These are phyloP conservation scores for Lumbricus terrestris DNA, from an alignment of 2,888 invertebrate genomes.

Conservation along the genomic window DNA sequence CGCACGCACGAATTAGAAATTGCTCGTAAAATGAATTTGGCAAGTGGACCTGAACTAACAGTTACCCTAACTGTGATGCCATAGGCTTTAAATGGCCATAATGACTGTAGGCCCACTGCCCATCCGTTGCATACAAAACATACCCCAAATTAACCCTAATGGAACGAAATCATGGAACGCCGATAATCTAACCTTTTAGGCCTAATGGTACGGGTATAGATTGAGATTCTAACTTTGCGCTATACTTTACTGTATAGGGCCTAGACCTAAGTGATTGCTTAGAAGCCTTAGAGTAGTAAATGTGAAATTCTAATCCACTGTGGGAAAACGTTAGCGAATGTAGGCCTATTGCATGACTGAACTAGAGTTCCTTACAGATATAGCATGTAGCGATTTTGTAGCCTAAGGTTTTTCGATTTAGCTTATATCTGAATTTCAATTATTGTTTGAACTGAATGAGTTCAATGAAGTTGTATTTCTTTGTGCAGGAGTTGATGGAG, in stretches of 20 bases:
- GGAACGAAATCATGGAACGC: not conserved
- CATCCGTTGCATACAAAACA: too few relatives aligned
- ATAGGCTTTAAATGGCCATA: too few relatives aligned
- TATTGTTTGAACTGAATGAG: not conserved
- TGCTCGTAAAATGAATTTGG: not conserved
- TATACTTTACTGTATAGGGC: too few relatives aligned
- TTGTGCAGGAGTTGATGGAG: not conserved
- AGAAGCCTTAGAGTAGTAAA: too few relatives aligned
- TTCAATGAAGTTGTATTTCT: not conserved
- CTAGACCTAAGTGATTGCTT: too few relatives aligned
- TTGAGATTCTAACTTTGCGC: not conserved
- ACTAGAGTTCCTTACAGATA: too few relatives aligned
- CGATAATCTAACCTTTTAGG: not conserved
- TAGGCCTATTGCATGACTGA: too few relatives aligned
- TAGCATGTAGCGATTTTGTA: not conserved
- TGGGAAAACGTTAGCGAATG: too few relatives aligned
- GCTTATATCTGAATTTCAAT: not conserved
- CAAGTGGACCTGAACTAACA: not conserved
- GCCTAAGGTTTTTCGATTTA: not conserved
- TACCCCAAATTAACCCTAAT: not conserved
- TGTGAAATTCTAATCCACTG: too few relatives aligned
- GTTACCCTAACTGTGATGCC: too few relatives aligned
- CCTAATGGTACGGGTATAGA: too few relatives aligned
- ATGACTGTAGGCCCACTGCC: too few relatives aligned
- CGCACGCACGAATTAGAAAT: not conserved